Percentiles rank a stretch among this genome's conserved stretches.
phyloP scores from a whole-genome alignment of 2,888 invertebrate genomes.

The Tetranychus truncatus region DNA sequence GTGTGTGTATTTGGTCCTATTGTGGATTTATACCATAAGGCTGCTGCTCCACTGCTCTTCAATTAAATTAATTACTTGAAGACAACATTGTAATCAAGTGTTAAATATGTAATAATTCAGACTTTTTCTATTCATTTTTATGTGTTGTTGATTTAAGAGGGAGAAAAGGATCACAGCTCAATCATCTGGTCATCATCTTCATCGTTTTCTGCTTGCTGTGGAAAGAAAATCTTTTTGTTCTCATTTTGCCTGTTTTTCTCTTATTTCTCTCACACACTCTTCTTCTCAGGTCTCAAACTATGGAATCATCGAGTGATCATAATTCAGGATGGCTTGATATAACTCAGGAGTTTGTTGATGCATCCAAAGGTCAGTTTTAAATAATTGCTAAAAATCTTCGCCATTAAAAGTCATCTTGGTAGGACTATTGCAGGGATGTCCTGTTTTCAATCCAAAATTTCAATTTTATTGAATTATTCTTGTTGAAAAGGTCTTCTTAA shows the following conservation, averaged over 20 bases:
- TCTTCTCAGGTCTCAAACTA: not conserved
- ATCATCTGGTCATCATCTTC: not conserved
- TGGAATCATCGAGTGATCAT: not conserved
- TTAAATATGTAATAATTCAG: not conserved
- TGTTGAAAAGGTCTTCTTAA: not conserved
- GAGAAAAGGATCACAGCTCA: not conserved
- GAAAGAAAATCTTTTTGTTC: not conserved
- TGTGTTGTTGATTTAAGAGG: not conserved
- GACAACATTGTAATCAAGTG: not conserved
- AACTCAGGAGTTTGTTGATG: conserved; percentile 45
- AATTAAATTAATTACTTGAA: not conserved
- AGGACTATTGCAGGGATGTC: too few relatives aligned
- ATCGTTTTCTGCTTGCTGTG: not conserved
- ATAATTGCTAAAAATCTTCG: not conserved
- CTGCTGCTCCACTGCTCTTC: not conserved
- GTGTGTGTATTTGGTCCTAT: not conserved
- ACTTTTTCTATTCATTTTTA: not conserved
- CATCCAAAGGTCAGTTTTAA: conserved; percentile 40
- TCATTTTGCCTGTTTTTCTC: not conserved
- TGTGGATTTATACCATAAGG: not conserved
- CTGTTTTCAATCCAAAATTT: not conserved
- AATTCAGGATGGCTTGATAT: conserved; percentile 44
- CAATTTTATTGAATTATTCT: not conserved
- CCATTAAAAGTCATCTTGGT: not conserved
- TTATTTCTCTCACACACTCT: not conserved